Evolutionary conservation across 2,113 vertebrate species (phyloP).

Genomic region (Phylloscopus trochiloides): DNA sequence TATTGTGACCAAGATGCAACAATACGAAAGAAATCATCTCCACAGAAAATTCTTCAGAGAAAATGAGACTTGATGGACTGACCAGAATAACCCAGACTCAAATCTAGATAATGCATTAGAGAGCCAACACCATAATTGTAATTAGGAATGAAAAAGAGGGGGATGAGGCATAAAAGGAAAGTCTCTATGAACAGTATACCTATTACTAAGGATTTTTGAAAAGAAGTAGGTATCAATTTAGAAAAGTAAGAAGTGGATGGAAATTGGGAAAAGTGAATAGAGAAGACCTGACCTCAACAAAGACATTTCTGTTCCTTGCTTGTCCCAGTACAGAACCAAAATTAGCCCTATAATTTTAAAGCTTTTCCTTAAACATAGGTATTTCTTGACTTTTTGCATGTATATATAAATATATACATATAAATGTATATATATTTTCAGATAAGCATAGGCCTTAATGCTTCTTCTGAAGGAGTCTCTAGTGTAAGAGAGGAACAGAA

Average conservation of each 20-base stretch:
- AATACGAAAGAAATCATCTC: not conserved
- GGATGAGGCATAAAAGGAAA: not conserved
- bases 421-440: not conserved
- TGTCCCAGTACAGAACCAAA: not conserved
- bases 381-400: not conserved
- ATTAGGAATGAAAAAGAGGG: rapidly evolving
- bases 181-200: not conserved
- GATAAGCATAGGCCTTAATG: not conserved
- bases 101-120: not conserved
- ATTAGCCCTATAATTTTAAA: not conserved
- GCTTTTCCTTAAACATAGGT: not conserved
- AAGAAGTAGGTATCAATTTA: not conserved
- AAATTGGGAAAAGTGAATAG: not conserved
- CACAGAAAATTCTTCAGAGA: not conserved
- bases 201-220: not conserved
- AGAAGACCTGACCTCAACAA: not conserved
- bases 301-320: not conserved
- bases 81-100: not conserved
- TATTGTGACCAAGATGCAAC: not conserved
- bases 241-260: not conserved
- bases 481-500: not conserved
- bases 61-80: not conserved
- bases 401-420: no score
- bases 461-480: not conserved
- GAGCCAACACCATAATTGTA: rapidly evolving